Evolutionary conservation across 2,113 vertebrate genomes (phyloP).

Genomic region (Rhabdornis inornatus): DNA sequence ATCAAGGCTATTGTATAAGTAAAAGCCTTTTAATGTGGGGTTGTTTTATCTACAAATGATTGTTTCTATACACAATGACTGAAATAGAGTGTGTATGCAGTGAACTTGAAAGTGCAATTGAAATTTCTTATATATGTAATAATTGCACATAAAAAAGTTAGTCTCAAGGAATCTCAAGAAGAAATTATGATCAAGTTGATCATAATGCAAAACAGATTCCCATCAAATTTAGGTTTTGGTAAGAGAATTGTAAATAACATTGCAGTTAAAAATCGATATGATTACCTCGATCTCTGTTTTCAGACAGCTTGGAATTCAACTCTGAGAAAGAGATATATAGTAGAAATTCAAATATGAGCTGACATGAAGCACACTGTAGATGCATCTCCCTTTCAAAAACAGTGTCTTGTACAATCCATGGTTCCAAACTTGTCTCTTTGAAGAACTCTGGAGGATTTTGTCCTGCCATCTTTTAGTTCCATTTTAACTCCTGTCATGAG

Average conservation of each 20-base stretch:
- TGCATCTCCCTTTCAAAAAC: neutral
- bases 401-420: neutral
- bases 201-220: neutral
- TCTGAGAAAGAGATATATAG: neutral
- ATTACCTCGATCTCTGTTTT: neutral
- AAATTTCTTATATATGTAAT: neutral
- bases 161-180: neutral
- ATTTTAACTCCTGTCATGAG: neutral
- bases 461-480: neutral
- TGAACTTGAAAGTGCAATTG: neutral
- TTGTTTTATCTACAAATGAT: neutral
- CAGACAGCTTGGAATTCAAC: neutral
- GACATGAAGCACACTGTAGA: neutral
- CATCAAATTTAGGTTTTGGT: neutral
- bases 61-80: neutral
- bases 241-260: neutral
- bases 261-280: neutral
- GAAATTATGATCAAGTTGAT: neutral
- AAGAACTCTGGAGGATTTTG: neutral
- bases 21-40: neutral
- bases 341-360: neutral
- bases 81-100: neutral
- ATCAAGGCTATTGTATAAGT: neutral
- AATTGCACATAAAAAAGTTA: neutral
- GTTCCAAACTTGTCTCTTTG: neutral